phyloP scores from a whole-genome alignment of 2,113 vertebrate species.

The Amphilophus citrinellus region DNA sequence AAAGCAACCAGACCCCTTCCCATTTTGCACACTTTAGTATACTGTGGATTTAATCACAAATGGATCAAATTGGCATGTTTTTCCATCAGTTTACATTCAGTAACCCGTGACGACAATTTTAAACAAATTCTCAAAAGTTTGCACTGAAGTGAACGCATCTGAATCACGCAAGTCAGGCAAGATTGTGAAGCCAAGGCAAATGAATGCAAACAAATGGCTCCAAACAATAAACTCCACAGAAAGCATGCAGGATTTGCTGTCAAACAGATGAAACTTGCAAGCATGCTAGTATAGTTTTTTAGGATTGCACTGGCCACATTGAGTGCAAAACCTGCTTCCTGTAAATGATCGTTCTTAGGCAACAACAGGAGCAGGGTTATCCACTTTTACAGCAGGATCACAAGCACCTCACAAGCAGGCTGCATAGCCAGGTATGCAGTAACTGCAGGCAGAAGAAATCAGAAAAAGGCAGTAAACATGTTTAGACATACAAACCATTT shows the following conservation, averaged over 20 bases:
- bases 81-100: background rate
- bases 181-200: background rate
- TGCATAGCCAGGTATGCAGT: background rate
- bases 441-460: background rate
- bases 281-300: background rate
- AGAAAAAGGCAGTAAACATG: background rate
- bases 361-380: background rate
- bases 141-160: background rate
- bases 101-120: background rate
- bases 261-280: background rate
- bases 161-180: background rate
- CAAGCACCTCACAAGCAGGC: background rate
- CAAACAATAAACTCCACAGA: background rate
- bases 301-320: background rate
- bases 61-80: background rate
- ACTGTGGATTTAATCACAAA: background rate
- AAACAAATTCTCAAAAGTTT: background rate
- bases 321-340: background rate
- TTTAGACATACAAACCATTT: background rate
- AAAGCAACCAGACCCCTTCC: background rate
- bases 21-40: background rate
- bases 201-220: background rate
- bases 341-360: background rate
- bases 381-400: background rate
- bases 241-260: background rate